A percentile compares a stretch with the other conserved stretches of the same genome.
Conservation (phyloP, 2,888 invertebrate genomes). For the Leptinotarsa peninsularis region DNA sequence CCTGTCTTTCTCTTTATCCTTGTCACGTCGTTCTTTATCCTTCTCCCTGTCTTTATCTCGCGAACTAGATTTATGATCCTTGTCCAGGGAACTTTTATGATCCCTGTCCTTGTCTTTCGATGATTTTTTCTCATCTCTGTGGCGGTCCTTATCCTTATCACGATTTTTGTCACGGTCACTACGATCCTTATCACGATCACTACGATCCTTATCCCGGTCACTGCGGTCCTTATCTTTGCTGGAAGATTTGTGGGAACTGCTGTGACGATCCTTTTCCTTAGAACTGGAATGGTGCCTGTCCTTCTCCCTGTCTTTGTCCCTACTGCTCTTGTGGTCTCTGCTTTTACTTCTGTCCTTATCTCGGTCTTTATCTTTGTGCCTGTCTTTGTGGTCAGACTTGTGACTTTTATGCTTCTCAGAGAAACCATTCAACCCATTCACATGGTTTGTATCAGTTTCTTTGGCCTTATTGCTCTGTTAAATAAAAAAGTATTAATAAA, state of each 20-base stretch:
- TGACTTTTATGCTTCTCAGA: constrained; percentile 69
- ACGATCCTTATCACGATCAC: constrained; percentile 63
- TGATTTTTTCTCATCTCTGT: constrained; percentile 60
- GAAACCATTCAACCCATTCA: constrained; percentile 87
- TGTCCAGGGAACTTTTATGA: constrained; percentile 60
- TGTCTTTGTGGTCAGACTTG: constrained; percentile 72
- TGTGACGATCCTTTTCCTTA: constrained; percentile 69
- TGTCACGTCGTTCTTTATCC: constrained; percentile 56
- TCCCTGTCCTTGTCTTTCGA: constrained; percentile 60
- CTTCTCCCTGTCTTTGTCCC: constrained; percentile 63
- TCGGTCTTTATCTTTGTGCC: constrained; percentile 71
- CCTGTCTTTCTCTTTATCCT: constrained; percentile 66
- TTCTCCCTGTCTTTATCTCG: constrained; percentile 56
- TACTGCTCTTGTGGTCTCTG: constrained; percentile 61
- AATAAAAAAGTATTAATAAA: constrained; percentile 8
- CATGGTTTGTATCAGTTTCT: constrained; percentile 66
- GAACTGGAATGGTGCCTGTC: constrained; percentile 77
- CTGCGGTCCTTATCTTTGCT: constrained; percentile 66
- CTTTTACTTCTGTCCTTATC: constrained; percentile 59
- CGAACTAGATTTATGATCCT: constrained; percentile 45
- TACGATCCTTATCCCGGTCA: constrained; percentile 56
- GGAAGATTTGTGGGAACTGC: constrained; percentile 58
- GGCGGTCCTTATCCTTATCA: constrained; percentile 58
- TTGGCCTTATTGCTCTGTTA: constrained; percentile 39
- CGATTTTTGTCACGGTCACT: constrained; percentile 57